Evolutionary conservation across 30 jellyfish, hydroid and myxozoan species (phyloP).

Genomic region (Catostylus mosaicus): DNA sequence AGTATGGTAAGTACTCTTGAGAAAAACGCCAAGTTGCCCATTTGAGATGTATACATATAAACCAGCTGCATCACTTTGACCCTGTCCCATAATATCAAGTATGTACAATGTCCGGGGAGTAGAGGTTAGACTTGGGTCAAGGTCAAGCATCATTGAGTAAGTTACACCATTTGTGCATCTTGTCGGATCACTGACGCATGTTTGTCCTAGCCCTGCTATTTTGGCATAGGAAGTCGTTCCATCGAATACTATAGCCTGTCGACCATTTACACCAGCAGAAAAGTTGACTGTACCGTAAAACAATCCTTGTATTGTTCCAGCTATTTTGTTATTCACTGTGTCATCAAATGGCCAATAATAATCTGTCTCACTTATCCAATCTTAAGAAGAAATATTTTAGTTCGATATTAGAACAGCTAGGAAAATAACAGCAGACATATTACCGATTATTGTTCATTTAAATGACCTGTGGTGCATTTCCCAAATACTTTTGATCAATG

Average conservation of each 20-base stretch:
- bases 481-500: too few relatives aligned
- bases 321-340: constrained; percentile 29
- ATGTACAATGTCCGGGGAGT: constrained; percentile 21
- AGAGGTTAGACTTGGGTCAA: constrained; percentile 23
- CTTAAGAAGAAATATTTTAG: constrained; percentile 62
- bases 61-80: constrained; percentile 62
- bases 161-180: constrained; percentile 88
- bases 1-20: constrained; percentile 37
- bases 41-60: constrained; percentile 40
- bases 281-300: constrained; percentile 59
- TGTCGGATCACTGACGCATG: constrained; percentile 85
- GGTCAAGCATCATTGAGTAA: constrained; percentile 61
- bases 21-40: constrained; percentile 43
- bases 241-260: constrained; percentile 64
- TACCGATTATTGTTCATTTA: too few relatives aligned
- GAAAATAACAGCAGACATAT: too few relatives aligned
- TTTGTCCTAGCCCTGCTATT: constrained; percentile 46
- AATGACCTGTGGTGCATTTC: too few relatives aligned
- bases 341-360: constrained; percentile 91
- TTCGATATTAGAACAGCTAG: too few relatives aligned
- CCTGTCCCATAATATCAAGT: constrained; percentile 80
- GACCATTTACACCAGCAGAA: not conserved
- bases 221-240: constrained; percentile 62
- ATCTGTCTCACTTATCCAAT: constrained; percentile 82
- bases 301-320: constrained; percentile 82